A percentile compares a stretch with the other conserved stretches of the same genome.
phyloP scores from a whole-genome alignment of 64 coral and sea anemone species.

The Montipora cactus region DNA sequence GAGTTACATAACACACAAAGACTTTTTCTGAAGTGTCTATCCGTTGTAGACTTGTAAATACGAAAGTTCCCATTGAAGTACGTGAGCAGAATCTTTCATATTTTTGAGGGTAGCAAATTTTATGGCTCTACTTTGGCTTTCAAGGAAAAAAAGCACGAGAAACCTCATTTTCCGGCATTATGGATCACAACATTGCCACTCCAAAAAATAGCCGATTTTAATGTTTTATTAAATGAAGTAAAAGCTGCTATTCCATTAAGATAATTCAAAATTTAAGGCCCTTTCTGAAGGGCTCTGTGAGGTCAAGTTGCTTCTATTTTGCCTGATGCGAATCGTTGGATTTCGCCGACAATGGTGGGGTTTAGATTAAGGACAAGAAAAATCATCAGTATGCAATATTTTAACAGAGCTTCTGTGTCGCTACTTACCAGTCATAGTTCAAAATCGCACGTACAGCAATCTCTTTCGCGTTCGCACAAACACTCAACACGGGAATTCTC shows the following conservation, averaged over 20 bases:
- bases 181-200: neutral
- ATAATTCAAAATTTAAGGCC: neutral
- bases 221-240: neutral
- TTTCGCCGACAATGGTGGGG: neutral
- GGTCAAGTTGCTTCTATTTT: neutral
- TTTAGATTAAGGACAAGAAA: neutral
- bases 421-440: slow-evolving; percentile 24
- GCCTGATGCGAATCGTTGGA: neutral
- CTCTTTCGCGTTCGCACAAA: neutral
- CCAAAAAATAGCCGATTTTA: neutral
- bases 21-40: neutral
- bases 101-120: neutral
- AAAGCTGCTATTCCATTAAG: neutral
- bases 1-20: neutral
- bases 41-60: neutral
- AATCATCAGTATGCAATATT: neutral
- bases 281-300: neutral
- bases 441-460: neutral
- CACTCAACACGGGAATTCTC: neutral
- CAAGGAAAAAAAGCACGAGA: neutral
- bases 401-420: neutral
- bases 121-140: neutral
- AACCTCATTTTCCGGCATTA: neutral
- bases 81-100: neutral
- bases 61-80: neutral